Evolutionary conservation across 2,888 invertebrate genomes (phyloP).

Genomic region (Tiliacea citrago): DNA sequence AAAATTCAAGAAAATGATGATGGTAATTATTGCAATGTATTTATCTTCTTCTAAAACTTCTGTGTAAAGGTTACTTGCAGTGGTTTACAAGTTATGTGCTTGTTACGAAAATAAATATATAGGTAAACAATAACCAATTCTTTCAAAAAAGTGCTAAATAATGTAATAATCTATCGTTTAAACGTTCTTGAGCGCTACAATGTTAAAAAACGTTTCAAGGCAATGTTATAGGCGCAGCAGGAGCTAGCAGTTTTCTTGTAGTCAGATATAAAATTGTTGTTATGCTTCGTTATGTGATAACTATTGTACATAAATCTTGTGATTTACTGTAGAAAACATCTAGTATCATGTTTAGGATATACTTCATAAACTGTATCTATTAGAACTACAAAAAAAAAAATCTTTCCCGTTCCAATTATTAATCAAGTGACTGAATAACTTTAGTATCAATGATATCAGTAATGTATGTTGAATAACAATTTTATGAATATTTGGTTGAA

Average conservation of each 20-base stretch:
- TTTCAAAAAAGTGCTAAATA: constrained; percentile 4
- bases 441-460: not conserved
- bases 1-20: constrained; percentile 87
- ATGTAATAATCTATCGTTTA: not conserved
- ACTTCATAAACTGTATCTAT: not conserved
- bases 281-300: not conserved
- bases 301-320: not conserved
- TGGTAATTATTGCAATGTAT: constrained; percentile 79
- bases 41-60: constrained; percentile 1
- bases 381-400: not conserved
- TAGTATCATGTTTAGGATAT: not conserved
- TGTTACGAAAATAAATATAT: constrained; percentile 29
- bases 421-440: not conserved
- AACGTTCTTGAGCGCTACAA: not conserved
- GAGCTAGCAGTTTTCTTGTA: not conserved
- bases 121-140: constrained; percentile 58
- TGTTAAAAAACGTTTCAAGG: not conserved
- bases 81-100: not conserved
- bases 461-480: not conserved
- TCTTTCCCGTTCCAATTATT: not conserved
- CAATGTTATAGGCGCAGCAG: not conserved
- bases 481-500: not conserved
- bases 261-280: not conserved
- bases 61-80: not conserved
- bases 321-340: not conserved